Evolutionary conservation across 2,888 invertebrate species (phyloP).

Genomic region (Ormyrus nitidulus): DNA sequence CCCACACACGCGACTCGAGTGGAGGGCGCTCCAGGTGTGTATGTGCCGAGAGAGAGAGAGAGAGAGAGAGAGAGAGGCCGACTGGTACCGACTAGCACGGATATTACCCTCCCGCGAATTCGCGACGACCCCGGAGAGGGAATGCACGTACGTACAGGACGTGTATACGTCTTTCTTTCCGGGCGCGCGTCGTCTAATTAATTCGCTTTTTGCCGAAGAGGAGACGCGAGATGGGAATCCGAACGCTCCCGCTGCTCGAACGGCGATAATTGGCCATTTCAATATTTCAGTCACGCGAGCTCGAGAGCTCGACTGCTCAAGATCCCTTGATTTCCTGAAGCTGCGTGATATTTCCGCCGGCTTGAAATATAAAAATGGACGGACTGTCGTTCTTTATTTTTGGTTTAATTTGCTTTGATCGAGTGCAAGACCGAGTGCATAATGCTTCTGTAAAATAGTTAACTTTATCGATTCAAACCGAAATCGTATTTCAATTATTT

Average conservation of each 20-base stretch:
- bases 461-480: not conserved
- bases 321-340: slow-evolving; percentile 36
- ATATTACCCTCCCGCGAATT: slow-evolving; percentile 66
- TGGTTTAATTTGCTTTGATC: not conserved
- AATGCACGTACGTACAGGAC: no score
- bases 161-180: no score
- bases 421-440: not conserved
- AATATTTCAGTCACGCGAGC: slow-evolving; percentile 47
- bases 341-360: slow-evolving; percentile 9
- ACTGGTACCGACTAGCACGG: slow-evolving; percentile 74
- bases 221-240: not conserved
- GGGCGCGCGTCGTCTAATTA: no score
- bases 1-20: no score
- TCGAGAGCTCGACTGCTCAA: not conserved
- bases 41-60: no score
- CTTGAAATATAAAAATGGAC: not conserved
- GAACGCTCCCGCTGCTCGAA: slow-evolving; percentile 14
- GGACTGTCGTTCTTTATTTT: slow-evolving; percentile 18
- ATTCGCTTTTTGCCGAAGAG: no score
- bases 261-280: slow-evolving; percentile 43
- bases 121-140: not conserved
- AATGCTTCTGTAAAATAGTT: no score
- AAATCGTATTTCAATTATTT: not conserved
- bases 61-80: slow-evolving; percentile 58
- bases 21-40: not conserved